phyloP scores from a whole-genome alignment of 2,888 invertebrate genomes.

The Cinara cedri region DNA sequence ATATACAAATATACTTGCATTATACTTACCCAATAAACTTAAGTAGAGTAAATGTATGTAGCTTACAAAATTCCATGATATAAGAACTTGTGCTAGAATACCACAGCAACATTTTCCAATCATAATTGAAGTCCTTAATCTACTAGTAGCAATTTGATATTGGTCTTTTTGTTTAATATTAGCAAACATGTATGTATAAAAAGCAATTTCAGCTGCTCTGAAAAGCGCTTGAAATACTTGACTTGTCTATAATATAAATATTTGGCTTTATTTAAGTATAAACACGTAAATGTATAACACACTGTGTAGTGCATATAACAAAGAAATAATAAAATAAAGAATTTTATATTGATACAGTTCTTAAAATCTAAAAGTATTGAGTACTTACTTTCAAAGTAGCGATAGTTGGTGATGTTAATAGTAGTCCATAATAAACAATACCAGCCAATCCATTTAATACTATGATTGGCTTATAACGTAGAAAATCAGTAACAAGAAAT shows the following conservation, averaged over 20 bases:
- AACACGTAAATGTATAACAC: background rate
- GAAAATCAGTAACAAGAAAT: constrained; percentile 82
- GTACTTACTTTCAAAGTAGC: constrained; percentile 13
- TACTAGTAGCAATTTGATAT: constrained; percentile 84
- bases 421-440: constrained; percentile 74
- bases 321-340: background rate
- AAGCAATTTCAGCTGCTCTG: constrained; percentile 88
- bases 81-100: constrained; percentile 72
- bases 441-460: constrained; percentile 78
- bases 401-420: constrained; percentile 73
- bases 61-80: constrained; percentile 61
- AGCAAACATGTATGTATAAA: constrained; percentile 91
- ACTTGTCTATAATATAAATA: constrained; percentile 63
- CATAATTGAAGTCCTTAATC: constrained; percentile 82
- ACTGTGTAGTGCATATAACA: background rate
- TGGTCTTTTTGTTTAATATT: constrained; percentile 70
- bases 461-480: constrained; percentile 86
- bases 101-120: constrained; percentile 80
- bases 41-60: constrained; percentile 49
- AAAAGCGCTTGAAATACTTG: constrained; percentile 84
- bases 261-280: background rate
- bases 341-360: background rate
- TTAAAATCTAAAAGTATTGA: background rate
- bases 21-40: constrained; percentile 55
- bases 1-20: constrained; percentile 36